Percentiles rank a stretch among this genome's conserved stretches.
These are phyloP conservation scores for Donacobius atricapilla DNA, from an alignment of 2,113 vertebrate species.

Conservation along the genomic window DNA sequence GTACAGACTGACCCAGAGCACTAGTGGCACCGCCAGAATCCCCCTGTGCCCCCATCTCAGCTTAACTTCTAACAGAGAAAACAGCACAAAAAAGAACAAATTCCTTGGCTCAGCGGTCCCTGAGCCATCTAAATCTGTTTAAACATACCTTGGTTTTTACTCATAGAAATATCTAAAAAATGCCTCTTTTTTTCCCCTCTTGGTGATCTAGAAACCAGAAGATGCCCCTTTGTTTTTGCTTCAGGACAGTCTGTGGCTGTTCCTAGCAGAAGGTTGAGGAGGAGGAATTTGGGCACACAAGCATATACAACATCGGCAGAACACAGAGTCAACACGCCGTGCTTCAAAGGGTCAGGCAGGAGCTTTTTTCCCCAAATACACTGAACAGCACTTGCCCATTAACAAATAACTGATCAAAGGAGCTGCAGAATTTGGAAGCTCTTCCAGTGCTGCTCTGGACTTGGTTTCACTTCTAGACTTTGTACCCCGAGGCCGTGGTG, in stretches of 20 bases:
- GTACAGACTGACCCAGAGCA: neutral
- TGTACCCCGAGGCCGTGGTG: neutral
- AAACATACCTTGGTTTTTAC: constrained; percentile 19
- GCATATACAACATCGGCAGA: constrained; percentile 59
- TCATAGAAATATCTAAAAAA: constrained; percentile 47
- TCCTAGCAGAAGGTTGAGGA: neutral
- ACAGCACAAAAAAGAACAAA: neutral
- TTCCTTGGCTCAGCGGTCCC: constrained; percentile 17
- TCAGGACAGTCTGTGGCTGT: neutral
- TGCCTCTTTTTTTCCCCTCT: neutral
- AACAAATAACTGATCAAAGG: constrained; percentile 35
- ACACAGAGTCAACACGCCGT: neutral
- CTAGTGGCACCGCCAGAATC: neutral
- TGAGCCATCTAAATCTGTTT: constrained; percentile 30
- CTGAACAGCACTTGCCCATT: constrained; percentile 28
- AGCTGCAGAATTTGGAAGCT: constrained; percentile 44
- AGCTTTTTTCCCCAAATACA: constrained; percentile 27
- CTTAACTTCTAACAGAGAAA: neutral
- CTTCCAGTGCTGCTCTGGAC: constrained; percentile 40
- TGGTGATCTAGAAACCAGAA: neutral
- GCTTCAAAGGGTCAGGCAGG: constrained; percentile 40
- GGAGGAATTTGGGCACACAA: constrained; percentile 42
- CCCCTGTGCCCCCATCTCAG: neutral
- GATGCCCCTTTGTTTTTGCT: neutral
- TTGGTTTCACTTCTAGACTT: constrained; percentile 18